These are phyloP conservation scores for Lepidocyrtoides sp. DNA, from an alignment of 2,888 invertebrate genomes.

Conservation along the genomic window DNA sequence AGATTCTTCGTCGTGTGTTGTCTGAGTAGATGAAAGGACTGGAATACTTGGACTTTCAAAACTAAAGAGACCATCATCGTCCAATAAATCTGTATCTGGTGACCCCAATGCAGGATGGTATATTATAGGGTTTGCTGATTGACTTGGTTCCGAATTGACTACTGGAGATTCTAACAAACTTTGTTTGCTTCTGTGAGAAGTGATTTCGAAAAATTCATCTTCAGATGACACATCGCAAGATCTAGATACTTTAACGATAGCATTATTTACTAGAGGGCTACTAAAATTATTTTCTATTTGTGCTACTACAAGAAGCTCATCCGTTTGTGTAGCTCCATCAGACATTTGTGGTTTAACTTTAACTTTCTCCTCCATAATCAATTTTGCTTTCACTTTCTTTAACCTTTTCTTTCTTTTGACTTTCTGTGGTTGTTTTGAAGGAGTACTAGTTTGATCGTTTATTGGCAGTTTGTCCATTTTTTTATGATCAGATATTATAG, in stretches of 20 bases:
- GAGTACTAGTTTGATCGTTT: too few species aligned
- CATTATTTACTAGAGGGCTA: neutral
- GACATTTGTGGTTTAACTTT: conserved; percentile 62
- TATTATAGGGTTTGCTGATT: neutral
- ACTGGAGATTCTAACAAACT: conserved; percentile 24
- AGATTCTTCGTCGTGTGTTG: neutral
- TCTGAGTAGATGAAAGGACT: conserved; percentile 26
- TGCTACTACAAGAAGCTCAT: conserved; percentile 10
- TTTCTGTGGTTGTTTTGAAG: neutral
- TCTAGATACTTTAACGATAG: conserved; percentile 57
- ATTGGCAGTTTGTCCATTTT: neutral
- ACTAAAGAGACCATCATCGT: conserved; percentile 75
- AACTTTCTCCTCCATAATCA: neutral
- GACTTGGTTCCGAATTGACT: conserved; percentile 13
- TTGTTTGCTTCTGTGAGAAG: conserved; percentile 36
- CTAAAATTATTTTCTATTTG: neutral
- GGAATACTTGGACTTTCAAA: conserved; percentile 74
- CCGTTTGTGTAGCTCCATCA: conserved; percentile 78
- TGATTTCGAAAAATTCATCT: conserved; percentile 58
- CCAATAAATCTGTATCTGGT: conserved; percentile 60
- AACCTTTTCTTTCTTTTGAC: conserved; percentile 8
- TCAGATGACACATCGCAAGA: conserved; percentile 72
- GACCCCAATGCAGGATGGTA: conserved; percentile 76
- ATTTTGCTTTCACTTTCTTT: neutral
- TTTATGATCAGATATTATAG: neutral